These are phyloP conservation scores for Pterophyllum scalare DNA, from an alignment of 2,113 vertebrate genomes.

Conservation along the genomic window DNA sequence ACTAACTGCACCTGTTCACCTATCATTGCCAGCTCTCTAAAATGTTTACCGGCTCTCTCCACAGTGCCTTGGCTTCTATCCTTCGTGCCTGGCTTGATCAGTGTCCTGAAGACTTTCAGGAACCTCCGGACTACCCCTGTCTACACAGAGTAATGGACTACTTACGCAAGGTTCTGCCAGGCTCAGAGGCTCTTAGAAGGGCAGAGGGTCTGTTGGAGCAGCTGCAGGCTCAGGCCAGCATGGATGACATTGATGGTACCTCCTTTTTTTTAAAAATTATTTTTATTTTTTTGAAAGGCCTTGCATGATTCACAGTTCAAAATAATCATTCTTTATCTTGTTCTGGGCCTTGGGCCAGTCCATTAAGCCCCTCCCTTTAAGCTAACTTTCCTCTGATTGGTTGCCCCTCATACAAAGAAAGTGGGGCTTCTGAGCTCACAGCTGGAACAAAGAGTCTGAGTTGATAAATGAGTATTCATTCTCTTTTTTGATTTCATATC, in stretches of 20 bases:
- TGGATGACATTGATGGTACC: constrained; percentile 84
- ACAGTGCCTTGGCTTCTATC: constrained; percentile 89
- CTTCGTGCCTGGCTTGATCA: constrained; percentile 93
- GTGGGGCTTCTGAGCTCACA: background rate
- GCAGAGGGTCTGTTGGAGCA: constrained; percentile 89
- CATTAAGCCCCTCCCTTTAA: background rate
- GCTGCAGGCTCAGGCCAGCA: constrained; percentile 82
- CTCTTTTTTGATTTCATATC: background rate
- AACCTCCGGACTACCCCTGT: constrained; percentile 87
- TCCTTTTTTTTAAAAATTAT: background rate
- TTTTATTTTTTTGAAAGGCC: background rate
- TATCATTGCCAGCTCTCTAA: background rate
- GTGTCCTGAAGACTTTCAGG: constrained; percentile 93
- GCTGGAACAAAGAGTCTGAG: too few species aligned
- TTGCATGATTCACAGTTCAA: background rate
- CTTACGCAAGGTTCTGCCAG: constrained; percentile 84
- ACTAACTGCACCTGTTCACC: background rate
- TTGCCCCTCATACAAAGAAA: background rate
- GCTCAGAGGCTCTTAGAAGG: constrained; percentile 86
- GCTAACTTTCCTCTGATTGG: background rate
- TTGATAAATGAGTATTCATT: background rate
- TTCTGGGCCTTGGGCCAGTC: background rate
- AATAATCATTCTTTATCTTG: background rate
- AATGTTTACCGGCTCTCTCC: constrained; percentile 1
- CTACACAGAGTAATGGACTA: constrained; percentile 87